These are phyloP conservation scores for Gallirallus australis DNA, from an alignment of 2,797 vertebrate genomes.

Conservation along the genomic window DNA sequence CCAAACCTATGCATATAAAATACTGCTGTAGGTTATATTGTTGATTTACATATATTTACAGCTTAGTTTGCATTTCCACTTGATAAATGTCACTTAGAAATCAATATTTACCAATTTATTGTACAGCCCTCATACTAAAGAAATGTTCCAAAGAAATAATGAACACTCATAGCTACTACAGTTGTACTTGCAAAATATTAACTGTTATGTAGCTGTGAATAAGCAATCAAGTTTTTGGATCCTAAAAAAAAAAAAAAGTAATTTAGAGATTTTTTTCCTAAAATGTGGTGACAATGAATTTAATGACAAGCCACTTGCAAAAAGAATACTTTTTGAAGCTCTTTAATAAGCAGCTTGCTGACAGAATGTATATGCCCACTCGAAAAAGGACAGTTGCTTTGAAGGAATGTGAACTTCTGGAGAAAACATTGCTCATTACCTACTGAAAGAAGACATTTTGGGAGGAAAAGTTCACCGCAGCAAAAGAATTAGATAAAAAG, in stretches of 20 bases:
- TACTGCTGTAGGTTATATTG: not conserved
- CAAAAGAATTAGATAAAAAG: not conserved
- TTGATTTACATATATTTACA: not conserved
- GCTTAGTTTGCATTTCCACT: not conserved
- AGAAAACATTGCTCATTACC: not conserved
- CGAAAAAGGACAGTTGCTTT: not conserved
- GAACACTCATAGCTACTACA: not conserved
- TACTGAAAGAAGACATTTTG: not conserved
- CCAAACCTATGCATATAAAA: not conserved
- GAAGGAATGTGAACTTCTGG: not conserved
- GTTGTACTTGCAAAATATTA: not conserved
- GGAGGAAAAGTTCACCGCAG: not conserved
- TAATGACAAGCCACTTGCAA: not conserved
- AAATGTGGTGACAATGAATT: not conserved
- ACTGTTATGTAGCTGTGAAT: not conserved
- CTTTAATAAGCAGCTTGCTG: not conserved
- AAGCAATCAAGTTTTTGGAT: not conserved
- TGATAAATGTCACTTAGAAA: not conserved
- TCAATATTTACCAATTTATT: not conserved
- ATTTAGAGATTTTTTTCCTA: not conserved
- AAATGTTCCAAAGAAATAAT: not conserved
- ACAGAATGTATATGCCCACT: not conserved
- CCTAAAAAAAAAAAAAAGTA: not conserved
- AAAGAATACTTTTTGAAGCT: not conserved
- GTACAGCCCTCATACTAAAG: not conserved